Percentiles rank a stretch among this genome's conserved stretches.
Evolutionary conservation across 2,888 invertebrate species (phyloP).

Genomic region (Penaeus monodon): DNA sequence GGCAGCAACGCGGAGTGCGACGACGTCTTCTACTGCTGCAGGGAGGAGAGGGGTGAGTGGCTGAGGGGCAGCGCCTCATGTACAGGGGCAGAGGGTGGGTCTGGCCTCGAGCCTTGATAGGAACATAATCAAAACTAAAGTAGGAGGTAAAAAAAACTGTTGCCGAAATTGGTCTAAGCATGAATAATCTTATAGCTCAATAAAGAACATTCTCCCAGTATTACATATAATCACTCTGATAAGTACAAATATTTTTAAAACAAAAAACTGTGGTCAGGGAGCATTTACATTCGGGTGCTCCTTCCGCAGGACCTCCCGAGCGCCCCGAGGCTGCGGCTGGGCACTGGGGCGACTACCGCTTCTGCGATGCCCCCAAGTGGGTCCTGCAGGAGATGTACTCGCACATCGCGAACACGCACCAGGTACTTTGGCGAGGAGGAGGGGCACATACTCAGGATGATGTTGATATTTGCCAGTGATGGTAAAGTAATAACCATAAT

Average conservation of each 20-base stretch:
- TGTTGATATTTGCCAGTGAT: no score
- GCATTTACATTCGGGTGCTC: constrained; percentile 61
- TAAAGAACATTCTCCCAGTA: no score
- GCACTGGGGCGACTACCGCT: constrained; percentile 71
- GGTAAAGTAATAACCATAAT: no score
- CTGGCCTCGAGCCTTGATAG: no score
- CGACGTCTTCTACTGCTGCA: constrained; percentile 88
- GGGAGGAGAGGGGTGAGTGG: constrained; percentile 20
- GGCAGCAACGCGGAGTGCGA: constrained; percentile 76
- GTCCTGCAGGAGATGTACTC: constrained; percentile 81
- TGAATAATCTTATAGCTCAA: no score
- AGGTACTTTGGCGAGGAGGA: constrained; percentile 71
- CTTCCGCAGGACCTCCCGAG: constrained; percentile 63
- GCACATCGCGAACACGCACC: constrained; percentile 66
- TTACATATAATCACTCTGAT: no score
- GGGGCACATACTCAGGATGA: no score
- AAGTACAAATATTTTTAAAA: no score
- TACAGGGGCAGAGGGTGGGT: no score
- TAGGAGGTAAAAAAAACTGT: no score
- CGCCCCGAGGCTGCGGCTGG: constrained; percentile 67
- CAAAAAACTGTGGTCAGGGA: constrained; percentile 67
- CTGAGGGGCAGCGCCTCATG: constrained; percentile 68
- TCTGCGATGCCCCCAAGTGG: constrained; percentile 72
- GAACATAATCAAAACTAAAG: no score
- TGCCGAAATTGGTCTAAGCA: no score